These are phyloP conservation scores for Rhinichthys osculus DNA, from an alignment of 2,797 vertebrate genomes.

Conservation along the genomic window DNA sequence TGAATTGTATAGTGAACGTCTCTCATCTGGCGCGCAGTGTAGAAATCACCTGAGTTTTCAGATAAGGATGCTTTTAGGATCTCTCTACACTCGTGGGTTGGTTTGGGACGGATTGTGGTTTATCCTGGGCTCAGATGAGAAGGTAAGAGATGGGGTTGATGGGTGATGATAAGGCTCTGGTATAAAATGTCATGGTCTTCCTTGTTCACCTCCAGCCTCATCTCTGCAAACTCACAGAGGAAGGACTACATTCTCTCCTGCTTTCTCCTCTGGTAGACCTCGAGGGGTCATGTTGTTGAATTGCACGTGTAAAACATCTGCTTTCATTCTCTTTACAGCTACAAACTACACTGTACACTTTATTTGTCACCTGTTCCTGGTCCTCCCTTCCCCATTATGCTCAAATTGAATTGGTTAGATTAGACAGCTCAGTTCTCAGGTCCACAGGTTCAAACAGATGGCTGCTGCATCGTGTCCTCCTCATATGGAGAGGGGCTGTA, in stretches of 20 bases:
- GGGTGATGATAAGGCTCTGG: constrained; percentile 78
- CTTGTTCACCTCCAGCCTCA: constrained; percentile 68
- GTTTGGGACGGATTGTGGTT: constrained; percentile 33
- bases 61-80: constrained; percentile 62
- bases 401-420: constrained; percentile 72
- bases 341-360: constrained; percentile 60
- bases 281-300: constrained; percentile 56
- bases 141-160: constrained; percentile 33
- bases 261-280: constrained; percentile 54
- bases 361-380: constrained; percentile 61
- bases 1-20: constrained; percentile 61
- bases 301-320: constrained; percentile 65
- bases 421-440: constrained; percentile 69
- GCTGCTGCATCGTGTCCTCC: constrained; percentile 70
- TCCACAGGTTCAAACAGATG: constrained; percentile 74
- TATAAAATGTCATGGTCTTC: constrained; percentile 76
- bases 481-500: constrained; percentile 67
- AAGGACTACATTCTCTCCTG: constrained; percentile 51
- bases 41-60: constrained; percentile 93
- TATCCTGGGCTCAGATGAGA: constrained; percentile 53
- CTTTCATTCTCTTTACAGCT: constrained; percentile 57
- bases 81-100: constrained; percentile 50
- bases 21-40: constrained; percentile 79
- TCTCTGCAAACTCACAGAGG: constrained; percentile 52
- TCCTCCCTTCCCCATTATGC: constrained; percentile 59